Conservation (phyloP, 1,140 invertebrate species). For the Drosophila simulans region DNA sequence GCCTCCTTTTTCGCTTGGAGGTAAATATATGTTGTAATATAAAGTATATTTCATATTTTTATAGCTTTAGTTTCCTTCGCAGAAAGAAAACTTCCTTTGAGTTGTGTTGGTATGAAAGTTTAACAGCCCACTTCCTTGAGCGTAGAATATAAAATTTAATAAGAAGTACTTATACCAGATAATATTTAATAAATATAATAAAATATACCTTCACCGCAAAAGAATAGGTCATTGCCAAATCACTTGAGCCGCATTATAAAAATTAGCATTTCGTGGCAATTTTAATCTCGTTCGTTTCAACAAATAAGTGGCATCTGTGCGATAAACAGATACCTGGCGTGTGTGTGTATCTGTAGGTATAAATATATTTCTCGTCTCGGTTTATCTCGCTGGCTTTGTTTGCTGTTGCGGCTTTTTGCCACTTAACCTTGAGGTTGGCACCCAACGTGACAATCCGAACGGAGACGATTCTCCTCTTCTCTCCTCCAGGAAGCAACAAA, state of each 20-base stretch:
- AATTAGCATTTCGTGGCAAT: slow-evolving; percentile 14
- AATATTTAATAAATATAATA: not conserved
- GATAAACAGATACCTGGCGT: slow-evolving; percentile 46
- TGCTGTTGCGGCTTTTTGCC: slow-evolving; percentile 47
- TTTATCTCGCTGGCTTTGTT: slow-evolving; percentile 23
- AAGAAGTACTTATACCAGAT: too few species aligned
- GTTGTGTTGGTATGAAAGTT: too few species aligned
- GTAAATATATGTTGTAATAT: too few species aligned
- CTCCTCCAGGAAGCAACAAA: not conserved
- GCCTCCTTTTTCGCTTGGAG: not conserved
- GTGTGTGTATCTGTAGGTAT: slow-evolving; percentile 8
- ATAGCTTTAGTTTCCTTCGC: too few species aligned
- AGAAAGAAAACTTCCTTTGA: too few species aligned
- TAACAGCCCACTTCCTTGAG: too few species aligned
- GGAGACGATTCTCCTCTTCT: not conserved
- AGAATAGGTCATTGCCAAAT: slow-evolving; percentile 8
- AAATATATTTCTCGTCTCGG: slow-evolving; percentile 3
- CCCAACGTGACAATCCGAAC: slow-evolving; percentile 63
- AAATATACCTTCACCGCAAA: not conserved
- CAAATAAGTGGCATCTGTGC: slow-evolving; percentile 49
- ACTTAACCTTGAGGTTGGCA: slow-evolving; percentile 67
- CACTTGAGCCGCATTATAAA: not conserved
- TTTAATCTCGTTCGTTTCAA: slow-evolving; percentile 40
- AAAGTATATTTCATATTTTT: too few species aligned
- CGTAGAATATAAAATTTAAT: too few species aligned